Percentiles rank a stretch among this genome's conserved stretches.
These are phyloP conservation scores for Itoplectis maculator DNA, from an alignment of 2,888 invertebrate species.

Conservation along the genomic window DNA sequence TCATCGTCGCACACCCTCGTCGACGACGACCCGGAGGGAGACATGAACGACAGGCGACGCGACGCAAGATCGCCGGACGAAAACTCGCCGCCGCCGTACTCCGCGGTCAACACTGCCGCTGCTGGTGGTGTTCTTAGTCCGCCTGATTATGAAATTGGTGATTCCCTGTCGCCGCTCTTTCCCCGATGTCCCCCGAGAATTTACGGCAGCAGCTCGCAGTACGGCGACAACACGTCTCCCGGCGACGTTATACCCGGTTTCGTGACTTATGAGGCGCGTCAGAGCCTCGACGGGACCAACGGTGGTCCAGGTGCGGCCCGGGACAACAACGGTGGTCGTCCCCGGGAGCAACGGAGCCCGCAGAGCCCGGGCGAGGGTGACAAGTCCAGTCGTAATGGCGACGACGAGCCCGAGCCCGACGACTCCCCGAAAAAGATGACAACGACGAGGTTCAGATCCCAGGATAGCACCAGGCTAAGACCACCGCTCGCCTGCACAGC, in stretches of 20 bases:
- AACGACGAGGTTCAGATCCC: conserved; percentile 64
- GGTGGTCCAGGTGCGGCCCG: conserved; percentile 45
- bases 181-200: conserved; percentile 67
- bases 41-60: not conserved
- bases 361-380: conserved; percentile 59
- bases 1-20: conserved; percentile 62
- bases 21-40: conserved; percentile 41
- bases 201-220: conserved; percentile 60
- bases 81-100: conserved; percentile 57
- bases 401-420: conserved; percentile 45
- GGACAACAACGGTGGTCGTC: conserved; percentile 59
- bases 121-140: too few relatives aligned
- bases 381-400: conserved; percentile 38
- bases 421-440: conserved; percentile 50
- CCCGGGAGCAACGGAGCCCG: conserved; percentile 59
- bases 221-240: conserved; percentile 56
- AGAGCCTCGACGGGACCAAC: conserved; percentile 35
- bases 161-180: conserved; percentile 71
- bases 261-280: conserved; percentile 61
- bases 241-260: conserved; percentile 66
- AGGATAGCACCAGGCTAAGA: conserved; percentile 78
- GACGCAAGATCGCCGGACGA: conserved; percentile 32
- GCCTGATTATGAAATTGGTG: conserved; percentile 56
- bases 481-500: conserved; percentile 80
- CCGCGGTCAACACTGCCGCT: conserved; percentile 41